These are phyloP conservation scores for Chloropsis cyanopogon DNA, from an alignment of 2,113 vertebrate species.

Conservation along the genomic window DNA sequence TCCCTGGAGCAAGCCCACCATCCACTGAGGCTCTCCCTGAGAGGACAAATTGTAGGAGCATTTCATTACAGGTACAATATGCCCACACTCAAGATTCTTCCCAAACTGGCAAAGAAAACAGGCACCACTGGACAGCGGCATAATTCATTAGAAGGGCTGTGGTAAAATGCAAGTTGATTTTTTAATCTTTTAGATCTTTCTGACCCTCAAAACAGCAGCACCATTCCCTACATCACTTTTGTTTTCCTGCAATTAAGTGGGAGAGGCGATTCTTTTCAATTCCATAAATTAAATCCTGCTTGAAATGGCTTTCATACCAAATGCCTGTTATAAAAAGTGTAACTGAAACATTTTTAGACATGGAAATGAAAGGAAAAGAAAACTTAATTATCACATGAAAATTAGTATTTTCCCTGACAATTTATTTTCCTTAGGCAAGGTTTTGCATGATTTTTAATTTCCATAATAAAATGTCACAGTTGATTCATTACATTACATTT, in stretches of 20 bases:
- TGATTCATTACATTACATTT: conserved; percentile 58
- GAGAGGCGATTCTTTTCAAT: conserved; percentile 68
- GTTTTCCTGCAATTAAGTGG: conserved; percentile 69
- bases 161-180: not conserved
- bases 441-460: conserved; percentile 52
- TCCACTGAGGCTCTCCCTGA: not conserved
- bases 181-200: not conserved
- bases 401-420: conserved; percentile 74
- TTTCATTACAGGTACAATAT: not conserved
- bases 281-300: conserved; percentile 68
- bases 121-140: not conserved
- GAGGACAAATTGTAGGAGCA: not conserved
- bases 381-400: conserved; percentile 82
- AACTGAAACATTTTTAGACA: conserved; percentile 78
- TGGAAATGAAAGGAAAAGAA: conserved; percentile 80
- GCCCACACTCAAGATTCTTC: not conserved
- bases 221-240: conserved; percentile 46
- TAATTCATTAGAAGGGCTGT: not conserved
- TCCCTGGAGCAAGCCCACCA: not conserved
- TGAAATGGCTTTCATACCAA: conserved; percentile 59
- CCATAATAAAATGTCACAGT: conserved; percentile 58
- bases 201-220: not conserved
- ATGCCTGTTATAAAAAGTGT: conserved; percentile 15
- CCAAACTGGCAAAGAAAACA: not conserved
- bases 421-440: conserved; percentile 56